Percentiles rank a stretch among this genome's conserved stretches.
These are phyloP conservation scores for Drosophila tristis DNA, from an alignment of 1,140 invertebrate species.

Conservation along the genomic window DNA sequence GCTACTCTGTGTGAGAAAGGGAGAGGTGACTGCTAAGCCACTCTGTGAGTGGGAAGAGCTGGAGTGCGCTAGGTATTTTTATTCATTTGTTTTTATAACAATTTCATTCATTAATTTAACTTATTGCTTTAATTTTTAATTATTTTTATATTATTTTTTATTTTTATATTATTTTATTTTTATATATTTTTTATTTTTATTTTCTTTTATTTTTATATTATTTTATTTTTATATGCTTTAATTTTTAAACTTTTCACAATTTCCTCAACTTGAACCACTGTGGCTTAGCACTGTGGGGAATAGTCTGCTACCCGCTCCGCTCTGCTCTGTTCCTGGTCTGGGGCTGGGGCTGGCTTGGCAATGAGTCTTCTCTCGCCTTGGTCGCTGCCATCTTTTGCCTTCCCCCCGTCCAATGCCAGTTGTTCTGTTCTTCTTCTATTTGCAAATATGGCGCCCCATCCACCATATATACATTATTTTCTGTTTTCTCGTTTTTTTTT, in stretches of 20 bases:
- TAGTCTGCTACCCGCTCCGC: constrained; percentile 27
- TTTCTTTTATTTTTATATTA: too few species aligned
- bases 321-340: constrained; percentile 25
- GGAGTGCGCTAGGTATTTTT: too few species aligned
- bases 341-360: constrained; percentile 58
- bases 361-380: constrained; percentile 60
- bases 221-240: too few species aligned
- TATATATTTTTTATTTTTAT: too few species aligned
- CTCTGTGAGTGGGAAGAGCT: too few species aligned
- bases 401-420: constrained; percentile 1
- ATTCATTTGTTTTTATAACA: too few species aligned
- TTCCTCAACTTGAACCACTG: not conserved
- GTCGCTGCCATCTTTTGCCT: constrained; percentile 40
- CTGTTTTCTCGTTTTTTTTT: constrained; percentile 16
- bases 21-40: too few species aligned
- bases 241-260: not conserved
- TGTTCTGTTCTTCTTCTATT: constrained; percentile 38
- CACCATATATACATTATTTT: constrained; percentile 23
- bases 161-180: too few species aligned
- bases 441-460: constrained; percentile 49
- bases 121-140: too few species aligned
- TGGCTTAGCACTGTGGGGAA: constrained; percentile 14
- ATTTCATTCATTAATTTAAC: too few species aligned
- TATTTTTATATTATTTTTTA: too few species aligned
- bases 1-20: too few species aligned